Percentiles rank a stretch among this genome's conserved stretches.
Evolutionary conservation across 1,140 invertebrate genomes (phyloP).

Genomic region (Leptinotarsa lineolata): DNA sequence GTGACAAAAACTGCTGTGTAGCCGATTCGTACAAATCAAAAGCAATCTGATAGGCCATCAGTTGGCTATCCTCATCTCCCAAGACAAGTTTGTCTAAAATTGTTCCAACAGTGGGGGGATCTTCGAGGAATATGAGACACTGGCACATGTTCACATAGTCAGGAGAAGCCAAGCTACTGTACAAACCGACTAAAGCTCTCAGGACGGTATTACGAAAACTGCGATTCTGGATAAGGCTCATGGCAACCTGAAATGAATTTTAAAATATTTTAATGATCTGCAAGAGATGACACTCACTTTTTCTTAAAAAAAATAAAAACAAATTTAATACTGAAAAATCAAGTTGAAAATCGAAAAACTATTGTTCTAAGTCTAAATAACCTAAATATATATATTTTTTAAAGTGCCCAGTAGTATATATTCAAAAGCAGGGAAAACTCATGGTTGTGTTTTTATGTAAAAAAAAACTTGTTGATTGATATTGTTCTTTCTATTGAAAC

Average conservation of each 20-base stretch:
- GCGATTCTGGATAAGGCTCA: conserved; percentile 93
- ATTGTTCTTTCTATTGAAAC: too few relatives aligned
- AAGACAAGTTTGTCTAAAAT: conserved; percentile 87
- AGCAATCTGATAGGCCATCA: conserved; percentile 99
- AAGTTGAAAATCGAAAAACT: too few relatives aligned
- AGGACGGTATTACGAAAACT: conserved; percentile 90
- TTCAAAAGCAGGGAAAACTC: too few relatives aligned
- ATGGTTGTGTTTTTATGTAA: too few relatives aligned
- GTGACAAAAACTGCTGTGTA: conserved; percentile 93
- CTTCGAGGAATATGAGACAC: conserved; percentile 95
- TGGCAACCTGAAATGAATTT: conserved; percentile 73
- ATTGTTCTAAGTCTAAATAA: too few relatives aligned
- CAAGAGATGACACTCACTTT: too few relatives aligned
- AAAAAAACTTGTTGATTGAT: too few relatives aligned
- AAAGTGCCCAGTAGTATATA: too few relatives aligned
- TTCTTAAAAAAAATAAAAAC: too few relatives aligned
- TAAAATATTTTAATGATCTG: too few relatives aligned
- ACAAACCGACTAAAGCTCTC: conserved; percentile 85
- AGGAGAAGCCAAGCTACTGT: conserved; percentile 81
- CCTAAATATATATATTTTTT: too few relatives aligned
- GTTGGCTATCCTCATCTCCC: conserved; percentile 70
- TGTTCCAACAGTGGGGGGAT: conserved; percentile 87
- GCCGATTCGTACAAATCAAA: conserved; percentile 99
- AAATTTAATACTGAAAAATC: too few relatives aligned
- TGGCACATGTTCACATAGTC: conserved; percentile 97